Base-by-base conservation (phyloP, 1,140 invertebrate species). In the Diachasma alloeum region DNA sequence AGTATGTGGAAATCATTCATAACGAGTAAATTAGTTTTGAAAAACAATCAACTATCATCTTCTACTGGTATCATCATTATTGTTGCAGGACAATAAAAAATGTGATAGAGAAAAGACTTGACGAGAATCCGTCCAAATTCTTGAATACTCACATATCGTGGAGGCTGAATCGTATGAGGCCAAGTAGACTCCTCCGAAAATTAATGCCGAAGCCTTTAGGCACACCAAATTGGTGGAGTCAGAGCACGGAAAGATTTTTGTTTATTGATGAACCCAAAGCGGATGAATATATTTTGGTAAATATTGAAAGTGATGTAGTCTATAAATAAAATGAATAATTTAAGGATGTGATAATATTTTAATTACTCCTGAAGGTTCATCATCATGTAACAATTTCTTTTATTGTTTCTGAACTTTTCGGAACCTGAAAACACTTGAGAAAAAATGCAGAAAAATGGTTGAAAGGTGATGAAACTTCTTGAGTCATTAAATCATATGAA, bases 151-250 rank as follows among this genome's bases (percentile, higher is more conserved):
- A 91, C 81, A 79, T 91, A 63, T 82, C 81, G 36, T 92, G 94
- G 94, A 93, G 92, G 87, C 90, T 95, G n/a, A 95, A 93, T 83
- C 90, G 93, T 80, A 93, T 95, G 87, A 88, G 91, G 82, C 90
- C 92, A 48, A 92, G 92, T 73, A 91, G 93, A 87, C 83, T 92
- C 77, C 80, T 95, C 37, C 85, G 94, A 75, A 90, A 91, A 85
- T 78, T 93, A 74, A 94, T 95, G 87, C 92, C 92, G 17, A 91
- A 91, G 82, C 93, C 94, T 69, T 84, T 87, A 81, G 87, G 91
- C 75, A 87, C 92, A 48, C 91, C 93, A 74, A 87, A 91, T 80
- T 91, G 92, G 90, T 90, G 88, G 89, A 92, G 92, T 79, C 93
- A 93, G 82, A 93, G 93, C 79, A 92, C 93, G 11, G 94, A 96